Evolutionary conservation across 2,888 invertebrate genomes (phyloP).

Genomic region (Thalpophila matura): DNA sequence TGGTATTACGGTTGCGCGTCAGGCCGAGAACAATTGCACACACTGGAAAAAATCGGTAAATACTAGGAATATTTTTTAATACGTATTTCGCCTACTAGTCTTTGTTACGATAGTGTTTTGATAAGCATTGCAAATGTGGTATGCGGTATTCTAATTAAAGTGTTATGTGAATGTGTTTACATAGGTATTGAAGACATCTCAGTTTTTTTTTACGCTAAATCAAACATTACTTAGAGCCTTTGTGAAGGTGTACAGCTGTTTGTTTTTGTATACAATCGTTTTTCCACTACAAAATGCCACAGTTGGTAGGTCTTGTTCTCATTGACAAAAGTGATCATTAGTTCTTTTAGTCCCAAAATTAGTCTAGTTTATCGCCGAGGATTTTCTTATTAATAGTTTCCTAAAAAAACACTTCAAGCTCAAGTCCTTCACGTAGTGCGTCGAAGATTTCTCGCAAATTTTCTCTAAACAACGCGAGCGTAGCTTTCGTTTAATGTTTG

Average conservation of each 20-base stretch:
- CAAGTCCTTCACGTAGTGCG: too few relatives aligned
- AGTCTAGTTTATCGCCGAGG: too few relatives aligned
- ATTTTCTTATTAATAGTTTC: too few relatives aligned
- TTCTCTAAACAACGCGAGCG: slow-evolving; percentile 15
- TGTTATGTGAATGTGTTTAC: neutral
- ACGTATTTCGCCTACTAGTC: slow-evolving; percentile 5
- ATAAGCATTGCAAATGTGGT: slow-evolving; percentile 7
- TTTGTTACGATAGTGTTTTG: slow-evolving; percentile 14
- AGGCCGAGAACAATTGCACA: slow-evolving; percentile 36
- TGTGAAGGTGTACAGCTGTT: too few relatives aligned
- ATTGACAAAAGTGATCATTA: too few relatives aligned
- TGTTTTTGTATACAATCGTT: too few relatives aligned
- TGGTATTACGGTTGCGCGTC: slow-evolving; percentile 43
- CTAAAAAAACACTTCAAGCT: too few relatives aligned
- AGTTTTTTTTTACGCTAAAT: too few relatives aligned
- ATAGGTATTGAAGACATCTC: too few relatives aligned
- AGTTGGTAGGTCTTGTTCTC: too few relatives aligned
- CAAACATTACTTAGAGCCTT: neutral
- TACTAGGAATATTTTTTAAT: slow-evolving; percentile 9
- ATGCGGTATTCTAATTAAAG: slow-evolving; percentile 15
- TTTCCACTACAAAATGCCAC: too few relatives aligned
- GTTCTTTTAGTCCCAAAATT: too few relatives aligned
- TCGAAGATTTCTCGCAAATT: slow-evolving; percentile 14
- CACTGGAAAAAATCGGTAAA: slow-evolving; percentile 17
- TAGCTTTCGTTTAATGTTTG: slow-evolving; percentile 47